phyloP scores from a whole-genome alignment of 2,888 invertebrate genomes.

The Therioaphis trifolii region DNA sequence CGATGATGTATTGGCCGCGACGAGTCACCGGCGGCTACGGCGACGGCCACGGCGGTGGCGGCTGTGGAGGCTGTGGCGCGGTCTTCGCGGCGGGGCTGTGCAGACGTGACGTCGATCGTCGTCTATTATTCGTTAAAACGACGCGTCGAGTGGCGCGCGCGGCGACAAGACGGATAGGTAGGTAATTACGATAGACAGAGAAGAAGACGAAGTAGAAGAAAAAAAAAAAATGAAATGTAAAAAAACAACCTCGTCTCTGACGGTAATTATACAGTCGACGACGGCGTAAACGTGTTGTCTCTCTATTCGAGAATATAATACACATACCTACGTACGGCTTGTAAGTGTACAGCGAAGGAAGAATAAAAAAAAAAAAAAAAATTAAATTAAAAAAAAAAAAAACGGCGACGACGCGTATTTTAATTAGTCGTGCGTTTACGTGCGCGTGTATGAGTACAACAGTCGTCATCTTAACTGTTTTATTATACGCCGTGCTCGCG shows the following conservation, averaged over 20 bases:
- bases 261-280: slow-evolving; percentile 22
- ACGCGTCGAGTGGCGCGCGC: not conserved
- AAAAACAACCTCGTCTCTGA: slow-evolving; percentile 16
- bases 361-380: not conserved
- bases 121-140: not conserved
- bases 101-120: slow-evolving; percentile 20
- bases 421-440: not conserved
- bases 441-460: not conserved
- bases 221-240: not conserved
- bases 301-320: no score
- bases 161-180: slow-evolving; percentile 36
- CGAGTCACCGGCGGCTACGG: not conserved
- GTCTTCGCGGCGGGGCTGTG: not conserved
- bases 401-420: not conserved
- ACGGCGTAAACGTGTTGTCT: not conserved
- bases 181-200: not conserved
- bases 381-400: not conserved
- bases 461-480: not conserved
- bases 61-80: not conserved
- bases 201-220: no score
- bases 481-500: not conserved
- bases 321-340: not conserved
- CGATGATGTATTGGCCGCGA: not conserved
- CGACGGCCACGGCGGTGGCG: no score
- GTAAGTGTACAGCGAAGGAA: not conserved